Conservation (phyloP, 1,140 invertebrate genomes). For the Trachymyrmex septentrionalis region DNA sequence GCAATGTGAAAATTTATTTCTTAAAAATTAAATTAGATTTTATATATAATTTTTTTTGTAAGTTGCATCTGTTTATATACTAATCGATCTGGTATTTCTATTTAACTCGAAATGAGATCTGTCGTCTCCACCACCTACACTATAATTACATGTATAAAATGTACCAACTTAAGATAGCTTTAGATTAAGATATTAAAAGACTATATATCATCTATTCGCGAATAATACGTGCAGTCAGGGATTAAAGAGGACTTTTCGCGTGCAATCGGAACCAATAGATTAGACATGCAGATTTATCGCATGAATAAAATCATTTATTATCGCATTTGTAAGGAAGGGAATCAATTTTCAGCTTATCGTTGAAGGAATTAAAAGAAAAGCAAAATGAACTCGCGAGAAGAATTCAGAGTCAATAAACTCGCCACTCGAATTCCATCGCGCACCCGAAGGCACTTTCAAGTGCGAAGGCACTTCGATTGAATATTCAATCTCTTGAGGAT, state of each 20-base stretch:
- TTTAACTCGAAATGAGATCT: slow-evolving; percentile 34
- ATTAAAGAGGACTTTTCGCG: slow-evolving; percentile 32
- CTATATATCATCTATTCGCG: slow-evolving; percentile 68
- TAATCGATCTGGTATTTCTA: not conserved
- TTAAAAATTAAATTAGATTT: not conserved
- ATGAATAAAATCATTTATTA: slow-evolving; percentile 19
- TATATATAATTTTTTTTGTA: not conserved
- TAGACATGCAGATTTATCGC: not conserved
- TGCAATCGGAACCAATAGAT: not conserved
- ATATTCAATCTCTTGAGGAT: slow-evolving; percentile 34
- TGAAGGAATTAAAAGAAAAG: slow-evolving; percentile 14
- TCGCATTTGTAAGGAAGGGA: not conserved
- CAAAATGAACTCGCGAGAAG: slow-evolving; percentile 2
- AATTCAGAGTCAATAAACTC: slow-evolving; percentile 19
- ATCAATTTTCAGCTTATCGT: slow-evolving; percentile 29
- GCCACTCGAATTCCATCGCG: slow-evolving; percentile 27
- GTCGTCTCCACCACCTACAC: slow-evolving; percentile 63
- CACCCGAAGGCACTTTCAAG: slow-evolving; percentile 20
- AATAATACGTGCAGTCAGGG: slow-evolving; percentile 56
- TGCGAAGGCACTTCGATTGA: slow-evolving; percentile 12
- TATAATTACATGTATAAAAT: slow-evolving; percentile 77
- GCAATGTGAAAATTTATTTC: not conserved
- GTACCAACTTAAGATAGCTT: slow-evolving; percentile 73
- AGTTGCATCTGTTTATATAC: not conserved
- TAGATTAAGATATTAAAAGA: slow-evolving; percentile 71